Conservation (phyloP, 2,888 invertebrate species). For the Cordilura impudica region DNA sequence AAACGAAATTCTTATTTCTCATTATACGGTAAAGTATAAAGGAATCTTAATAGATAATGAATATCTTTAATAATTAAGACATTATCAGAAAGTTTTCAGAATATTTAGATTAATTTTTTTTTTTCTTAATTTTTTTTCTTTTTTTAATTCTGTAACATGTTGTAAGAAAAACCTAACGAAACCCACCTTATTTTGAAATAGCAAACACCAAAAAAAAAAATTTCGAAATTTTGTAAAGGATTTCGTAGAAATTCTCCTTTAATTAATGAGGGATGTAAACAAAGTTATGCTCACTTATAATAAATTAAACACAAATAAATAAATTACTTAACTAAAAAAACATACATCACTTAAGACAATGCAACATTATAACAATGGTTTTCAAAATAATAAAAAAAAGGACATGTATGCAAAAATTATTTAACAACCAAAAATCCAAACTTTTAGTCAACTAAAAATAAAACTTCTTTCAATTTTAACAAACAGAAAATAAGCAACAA, state of each 20-base stretch:
- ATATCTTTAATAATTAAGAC: conserved; percentile 16
- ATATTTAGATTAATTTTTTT: conserved; percentile 53
- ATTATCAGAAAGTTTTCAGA: conserved; percentile 64
- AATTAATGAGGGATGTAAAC: conserved; percentile 61
- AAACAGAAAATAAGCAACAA: conserved; percentile 47
- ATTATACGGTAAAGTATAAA: not conserved
- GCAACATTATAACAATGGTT: conserved; percentile 59
- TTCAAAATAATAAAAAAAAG: conserved; percentile 43
- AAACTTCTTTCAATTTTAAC: conserved; percentile 63
- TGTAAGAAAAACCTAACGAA: conserved; percentile 44
- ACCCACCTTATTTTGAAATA: conserved; percentile 62
- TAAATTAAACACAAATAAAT: conserved; percentile 25
- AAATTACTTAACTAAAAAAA: conserved; percentile 29
- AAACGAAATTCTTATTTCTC: not conserved
- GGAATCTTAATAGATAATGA: conserved; percentile 47
- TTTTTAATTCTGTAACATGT: conserved; percentile 35
- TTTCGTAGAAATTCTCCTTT: conserved; percentile 61
- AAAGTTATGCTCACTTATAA: conserved; percentile 61
- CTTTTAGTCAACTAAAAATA: conserved; percentile 62
- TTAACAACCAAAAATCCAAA: conserved; percentile 40
- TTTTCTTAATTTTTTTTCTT: conserved; percentile 3
- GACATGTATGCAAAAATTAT: conserved; percentile 57
- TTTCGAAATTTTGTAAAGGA: conserved; percentile 51
- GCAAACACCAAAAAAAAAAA: conserved; percentile 33
- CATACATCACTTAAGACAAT: conserved; percentile 37